Evolutionary conservation across 1,140 invertebrate genomes (phyloP).

Genomic region (Drosophila punjabiensis): DNA sequence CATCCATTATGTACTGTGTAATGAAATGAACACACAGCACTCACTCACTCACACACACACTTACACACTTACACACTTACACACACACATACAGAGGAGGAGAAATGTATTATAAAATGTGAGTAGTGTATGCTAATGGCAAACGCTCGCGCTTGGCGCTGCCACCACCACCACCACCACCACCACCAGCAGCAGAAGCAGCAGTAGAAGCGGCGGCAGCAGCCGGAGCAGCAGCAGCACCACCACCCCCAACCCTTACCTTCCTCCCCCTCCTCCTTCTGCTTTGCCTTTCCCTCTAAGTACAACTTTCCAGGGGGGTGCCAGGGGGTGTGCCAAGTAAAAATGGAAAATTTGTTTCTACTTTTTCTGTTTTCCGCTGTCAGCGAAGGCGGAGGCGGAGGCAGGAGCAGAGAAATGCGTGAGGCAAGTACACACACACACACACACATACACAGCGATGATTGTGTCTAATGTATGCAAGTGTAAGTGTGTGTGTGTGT

Average conservation of each 20-base stretch:
- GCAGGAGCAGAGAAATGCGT: constrained; percentile 32
- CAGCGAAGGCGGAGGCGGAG: constrained; percentile 1
- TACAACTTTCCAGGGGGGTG: constrained; percentile 33
- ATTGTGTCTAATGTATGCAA: constrained; percentile 70
- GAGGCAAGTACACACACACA: constrained; percentile 27
- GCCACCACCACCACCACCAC: constrained; percentile 4
- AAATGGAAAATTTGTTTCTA: constrained; percentile 79
- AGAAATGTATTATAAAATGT: constrained; percentile 74
- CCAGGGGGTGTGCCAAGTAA: constrained; percentile 51
- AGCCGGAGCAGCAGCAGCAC: background rate
- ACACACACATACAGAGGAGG: background rate
- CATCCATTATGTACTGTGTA: constrained; percentile 68
- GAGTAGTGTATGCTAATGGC: constrained; percentile 83
- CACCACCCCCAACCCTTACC: constrained; percentile 1
- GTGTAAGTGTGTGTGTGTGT: constrained; percentile 35
- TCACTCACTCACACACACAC: constrained; percentile 24
- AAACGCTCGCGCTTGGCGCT: constrained; percentile 47
- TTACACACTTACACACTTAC: constrained; percentile 31
- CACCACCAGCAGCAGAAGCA: constrained; percentile 3
- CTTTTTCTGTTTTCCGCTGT: constrained; percentile 45
- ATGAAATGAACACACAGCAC: constrained; percentile 72
- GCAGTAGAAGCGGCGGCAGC: background rate
- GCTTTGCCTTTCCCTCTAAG: constrained; percentile 1
- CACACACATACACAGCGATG: constrained; percentile 28
- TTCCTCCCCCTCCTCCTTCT: background rate